Evolutionary conservation across 2,113 vertebrate genomes (phyloP).

Genomic region (Myiopsitta monachus): DNA sequence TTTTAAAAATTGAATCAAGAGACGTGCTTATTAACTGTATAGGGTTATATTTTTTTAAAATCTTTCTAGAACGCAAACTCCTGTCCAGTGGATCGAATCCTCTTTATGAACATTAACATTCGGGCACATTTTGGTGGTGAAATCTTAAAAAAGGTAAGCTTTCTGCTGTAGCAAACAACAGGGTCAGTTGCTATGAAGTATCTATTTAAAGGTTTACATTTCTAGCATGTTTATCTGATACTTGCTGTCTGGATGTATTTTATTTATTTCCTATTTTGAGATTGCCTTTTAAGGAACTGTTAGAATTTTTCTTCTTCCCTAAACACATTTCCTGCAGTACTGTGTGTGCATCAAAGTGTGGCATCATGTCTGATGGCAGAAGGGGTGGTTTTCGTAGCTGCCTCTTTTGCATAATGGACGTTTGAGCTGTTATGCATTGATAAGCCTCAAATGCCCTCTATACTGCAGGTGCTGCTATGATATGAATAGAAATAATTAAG

Average conservation of each 20-base stretch:
- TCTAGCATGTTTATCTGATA: background rate
- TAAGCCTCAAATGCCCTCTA: background rate
- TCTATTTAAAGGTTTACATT: background rate
- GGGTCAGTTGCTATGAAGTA: background rate
- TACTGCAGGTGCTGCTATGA: background rate
- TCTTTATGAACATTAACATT: constrained; percentile 87
- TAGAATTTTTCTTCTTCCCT: background rate
- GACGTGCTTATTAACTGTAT: background rate
- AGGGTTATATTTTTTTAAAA: background rate
- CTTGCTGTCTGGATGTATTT: background rate
- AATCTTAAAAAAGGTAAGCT: constrained; percentile 86
- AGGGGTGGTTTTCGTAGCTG: background rate
- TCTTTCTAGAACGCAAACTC: constrained; percentile 90
- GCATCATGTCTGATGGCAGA: background rate
- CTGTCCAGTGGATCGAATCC: constrained; percentile 91
- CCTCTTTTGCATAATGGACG: background rate
- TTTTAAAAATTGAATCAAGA: background rate
- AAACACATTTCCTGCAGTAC: background rate
- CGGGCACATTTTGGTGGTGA: constrained; percentile 85
- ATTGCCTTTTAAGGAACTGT: background rate
- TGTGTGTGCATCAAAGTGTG: background rate
- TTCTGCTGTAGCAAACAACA: background rate
- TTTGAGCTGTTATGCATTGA: background rate
- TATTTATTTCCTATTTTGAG: background rate
- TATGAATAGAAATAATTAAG: background rate